phyloP scores from a whole-genome alignment of 2,888 invertebrate genomes.

The Ceraclea dissimilis region DNA sequence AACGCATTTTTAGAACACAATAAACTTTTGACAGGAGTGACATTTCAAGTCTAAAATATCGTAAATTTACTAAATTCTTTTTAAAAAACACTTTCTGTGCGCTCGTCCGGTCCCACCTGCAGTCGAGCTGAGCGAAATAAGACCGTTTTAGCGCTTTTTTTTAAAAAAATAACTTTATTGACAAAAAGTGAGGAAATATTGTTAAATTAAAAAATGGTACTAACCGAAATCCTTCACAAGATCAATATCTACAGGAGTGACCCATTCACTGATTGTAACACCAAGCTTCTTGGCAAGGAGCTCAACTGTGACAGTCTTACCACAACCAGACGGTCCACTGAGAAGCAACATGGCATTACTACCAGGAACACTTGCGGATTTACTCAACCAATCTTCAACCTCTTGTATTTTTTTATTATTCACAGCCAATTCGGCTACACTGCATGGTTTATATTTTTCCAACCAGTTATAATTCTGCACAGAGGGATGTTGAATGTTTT shows the following conservation, averaged over 20 bases:
- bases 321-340: conserved; percentile 78
- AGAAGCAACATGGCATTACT: conserved; percentile 56
- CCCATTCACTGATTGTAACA: conserved; percentile 68
- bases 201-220: no score
- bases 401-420: conserved; percentile 69
- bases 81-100: no score
- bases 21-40: no score
- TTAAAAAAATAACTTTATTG: no score
- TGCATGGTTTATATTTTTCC: conserved; percentile 52
- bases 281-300: conserved; percentile 57
- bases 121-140: no score
- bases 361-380: conserved; percentile 27
- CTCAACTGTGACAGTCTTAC: conserved; percentile 69
- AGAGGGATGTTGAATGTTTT: background rate
- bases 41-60: no score
- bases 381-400: conserved; percentile 58
- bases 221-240: conserved; percentile 48
- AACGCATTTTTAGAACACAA: no score
- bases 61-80: no score
- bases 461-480: conserved; percentile 47
- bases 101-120: no score
- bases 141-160: no score
- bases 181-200: no score
- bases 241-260: conserved; percentile 67
- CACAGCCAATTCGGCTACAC: conserved; percentile 59